phyloP scores from a whole-genome alignment of 1,140 invertebrate genomes.

The Prorops nasuta region DNA sequence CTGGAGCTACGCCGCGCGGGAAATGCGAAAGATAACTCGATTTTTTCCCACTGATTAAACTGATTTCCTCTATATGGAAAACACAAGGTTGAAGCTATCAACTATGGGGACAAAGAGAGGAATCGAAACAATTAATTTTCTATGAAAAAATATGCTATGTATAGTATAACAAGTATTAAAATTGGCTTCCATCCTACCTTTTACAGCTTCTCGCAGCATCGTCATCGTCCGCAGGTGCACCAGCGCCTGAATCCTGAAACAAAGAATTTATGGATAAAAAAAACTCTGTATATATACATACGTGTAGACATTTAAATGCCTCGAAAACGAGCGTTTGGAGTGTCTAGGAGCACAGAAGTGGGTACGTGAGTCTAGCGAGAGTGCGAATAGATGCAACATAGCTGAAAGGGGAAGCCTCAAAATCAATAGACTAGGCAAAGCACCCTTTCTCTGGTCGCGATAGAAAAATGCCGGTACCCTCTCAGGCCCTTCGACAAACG shows the following conservation, averaged over 20 bases:
- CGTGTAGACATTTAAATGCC: too few relatives aligned
- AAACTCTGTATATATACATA: too few relatives aligned
- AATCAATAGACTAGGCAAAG: constrained; percentile 45
- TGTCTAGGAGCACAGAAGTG: too few relatives aligned
- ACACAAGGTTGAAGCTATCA: not conserved
- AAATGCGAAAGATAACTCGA: not conserved
- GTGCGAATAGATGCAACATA: too few relatives aligned
- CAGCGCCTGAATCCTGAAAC: constrained; percentile 56
- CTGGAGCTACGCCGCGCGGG: not conserved
- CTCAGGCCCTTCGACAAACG: too few relatives aligned
- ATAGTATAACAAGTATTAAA: not conserved
- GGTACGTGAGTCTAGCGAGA: too few relatives aligned
- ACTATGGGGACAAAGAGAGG: not conserved
- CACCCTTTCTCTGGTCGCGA: constrained; percentile 13
- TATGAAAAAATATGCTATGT: not conserved
- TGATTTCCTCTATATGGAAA: not conserved
- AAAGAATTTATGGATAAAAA: constrained; percentile 17
- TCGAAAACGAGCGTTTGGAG: too few relatives aligned
- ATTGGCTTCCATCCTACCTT: constrained; percentile 42
- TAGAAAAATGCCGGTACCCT: constrained; percentile 32
- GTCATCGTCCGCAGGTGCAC: constrained; percentile 53
- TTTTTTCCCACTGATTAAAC: not conserved
- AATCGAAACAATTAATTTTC: not conserved
- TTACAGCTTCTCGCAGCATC: constrained; percentile 54
- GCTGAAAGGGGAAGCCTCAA: constrained; percentile 34